Conservation (phyloP, 2,888 invertebrate genomes). For the Melanostoma scalare region DNA sequence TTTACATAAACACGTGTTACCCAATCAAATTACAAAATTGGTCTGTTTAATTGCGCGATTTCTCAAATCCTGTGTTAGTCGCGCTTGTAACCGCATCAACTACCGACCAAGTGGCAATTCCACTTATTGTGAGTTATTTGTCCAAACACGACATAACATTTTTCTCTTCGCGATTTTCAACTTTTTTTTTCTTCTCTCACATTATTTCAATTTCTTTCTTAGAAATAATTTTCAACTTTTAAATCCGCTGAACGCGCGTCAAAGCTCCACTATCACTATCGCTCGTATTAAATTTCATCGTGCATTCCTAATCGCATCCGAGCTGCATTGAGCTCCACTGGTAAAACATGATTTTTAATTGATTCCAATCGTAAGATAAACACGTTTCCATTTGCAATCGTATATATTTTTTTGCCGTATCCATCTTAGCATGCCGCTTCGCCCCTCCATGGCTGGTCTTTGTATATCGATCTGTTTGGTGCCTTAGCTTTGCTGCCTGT, state of each 20-base stretch:
- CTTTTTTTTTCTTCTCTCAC: not conserved
- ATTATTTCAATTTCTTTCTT: not conserved
- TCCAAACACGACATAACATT: slow-evolving; percentile 54
- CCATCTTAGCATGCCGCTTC: slow-evolving; percentile 16
- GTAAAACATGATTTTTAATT: slow-evolving; percentile 72
- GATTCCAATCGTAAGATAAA: slow-evolving; percentile 65
- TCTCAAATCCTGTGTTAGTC: slow-evolving; percentile 37
- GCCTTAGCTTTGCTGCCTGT: slow-evolving; percentile 11
- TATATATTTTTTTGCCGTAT: slow-evolving; percentile 4
- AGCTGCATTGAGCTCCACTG: slow-evolving; percentile 51
- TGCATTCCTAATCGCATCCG: slow-evolving; percentile 69
- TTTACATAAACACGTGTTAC: slow-evolving; percentile 40
- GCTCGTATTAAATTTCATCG: slow-evolving; percentile 61
- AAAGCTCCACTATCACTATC: slow-evolving; percentile 36
- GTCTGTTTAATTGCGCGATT: slow-evolving; percentile 43
- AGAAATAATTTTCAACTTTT: not conserved
- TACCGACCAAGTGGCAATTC: slow-evolving; percentile 32
- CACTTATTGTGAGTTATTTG: slow-evolving; percentile 61
- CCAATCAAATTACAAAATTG: slow-evolving; percentile 37
- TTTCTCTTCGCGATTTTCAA: slow-evolving; percentile 8
- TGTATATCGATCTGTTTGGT: not conserved
- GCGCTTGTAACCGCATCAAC: slow-evolving; percentile 38
- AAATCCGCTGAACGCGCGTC: slow-evolving; percentile 41
- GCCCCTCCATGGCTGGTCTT: too few species aligned
- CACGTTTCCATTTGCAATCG: slow-evolving; percentile 56